Evolutionary conservation across 64 coral and sea anemone species (phyloP).

Genomic region (Hydrozoanthus tunicans): DNA sequence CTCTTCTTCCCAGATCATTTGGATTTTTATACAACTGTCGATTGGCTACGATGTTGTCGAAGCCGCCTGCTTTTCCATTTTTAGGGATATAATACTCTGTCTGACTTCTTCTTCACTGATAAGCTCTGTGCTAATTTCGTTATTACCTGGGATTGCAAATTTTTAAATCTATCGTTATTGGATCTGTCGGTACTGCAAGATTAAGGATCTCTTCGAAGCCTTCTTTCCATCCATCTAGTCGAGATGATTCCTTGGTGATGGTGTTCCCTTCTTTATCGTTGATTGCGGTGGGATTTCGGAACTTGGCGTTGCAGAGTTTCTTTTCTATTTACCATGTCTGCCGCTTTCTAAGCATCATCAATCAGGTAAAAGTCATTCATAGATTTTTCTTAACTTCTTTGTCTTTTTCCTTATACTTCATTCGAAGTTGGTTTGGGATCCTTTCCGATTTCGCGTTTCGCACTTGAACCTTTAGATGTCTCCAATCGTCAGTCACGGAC

Average conservation of each 20-base stretch:
- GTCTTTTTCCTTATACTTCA: slow-evolving; percentile 1
- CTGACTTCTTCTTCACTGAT: slow-evolving; percentile 22
- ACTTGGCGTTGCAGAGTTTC: slow-evolving; percentile 8
- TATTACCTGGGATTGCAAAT: background rate
- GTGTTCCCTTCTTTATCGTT: slow-evolving; percentile 22
- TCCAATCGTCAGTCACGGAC: background rate
- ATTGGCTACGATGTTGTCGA: background rate
- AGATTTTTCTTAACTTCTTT: slow-evolving; percentile 13
- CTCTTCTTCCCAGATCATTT: no score
- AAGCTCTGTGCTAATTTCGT: background rate
- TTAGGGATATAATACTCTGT: slow-evolving; percentile 18
- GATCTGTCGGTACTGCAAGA: background rate
- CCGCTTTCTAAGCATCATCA: slow-evolving; percentile 23
- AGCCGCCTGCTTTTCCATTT: slow-evolving; percentile 35
- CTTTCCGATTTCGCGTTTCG: background rate
- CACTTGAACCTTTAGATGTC: background rate
- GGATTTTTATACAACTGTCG: no score
- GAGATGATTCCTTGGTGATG: background rate
- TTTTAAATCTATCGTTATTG: slow-evolving; percentile 9
- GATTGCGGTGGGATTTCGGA: background rate
- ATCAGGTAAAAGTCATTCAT: slow-evolving; percentile 16
- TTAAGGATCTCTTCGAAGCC: slow-evolving; percentile 20
- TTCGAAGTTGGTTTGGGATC: background rate
- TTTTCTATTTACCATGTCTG: background rate
- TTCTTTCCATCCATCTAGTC: slow-evolving; percentile 20